These are phyloP conservation scores for Tenthredo mesomela DNA, from an alignment of 2,888 invertebrate genomes.

Conservation along the genomic window DNA sequence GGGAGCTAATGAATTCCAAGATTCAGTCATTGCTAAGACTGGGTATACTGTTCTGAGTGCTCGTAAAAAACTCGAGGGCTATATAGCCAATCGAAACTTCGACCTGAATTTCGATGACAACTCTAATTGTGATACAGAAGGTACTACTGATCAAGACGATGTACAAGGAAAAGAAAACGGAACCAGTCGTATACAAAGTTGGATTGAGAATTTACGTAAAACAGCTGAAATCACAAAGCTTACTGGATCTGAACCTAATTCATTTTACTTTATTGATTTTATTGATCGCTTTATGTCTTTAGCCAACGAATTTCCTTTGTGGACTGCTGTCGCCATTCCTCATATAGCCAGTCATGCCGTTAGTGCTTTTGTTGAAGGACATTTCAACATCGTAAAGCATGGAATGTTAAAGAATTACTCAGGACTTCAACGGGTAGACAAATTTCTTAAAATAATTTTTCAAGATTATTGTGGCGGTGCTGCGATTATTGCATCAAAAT, in stretches of 20 bases:
- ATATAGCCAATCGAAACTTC: constrained; percentile 43
- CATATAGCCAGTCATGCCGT: constrained; percentile 36
- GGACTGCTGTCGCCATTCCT: constrained; percentile 50
- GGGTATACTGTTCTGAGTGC: constrained; percentile 47
- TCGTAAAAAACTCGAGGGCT: constrained; percentile 40
- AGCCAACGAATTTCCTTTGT: constrained; percentile 48
- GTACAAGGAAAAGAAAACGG: not conserved
- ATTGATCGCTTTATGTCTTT: constrained; percentile 45
- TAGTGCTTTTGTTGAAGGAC: constrained; percentile 49
- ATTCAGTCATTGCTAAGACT: constrained; percentile 41
- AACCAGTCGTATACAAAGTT: constrained; percentile 39
- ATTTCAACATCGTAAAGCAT: constrained; percentile 47
- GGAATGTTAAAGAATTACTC: constrained; percentile 38
- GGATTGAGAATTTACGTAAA: constrained; percentile 31
- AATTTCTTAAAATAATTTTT: constrained; percentile 52
- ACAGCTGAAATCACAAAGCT: constrained; percentile 2
- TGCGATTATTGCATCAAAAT: constrained; percentile 26
- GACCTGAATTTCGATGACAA: constrained; percentile 12
- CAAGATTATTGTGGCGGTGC: constrained; percentile 44
- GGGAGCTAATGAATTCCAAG: constrained; percentile 48
- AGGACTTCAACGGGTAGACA: constrained; percentile 40
- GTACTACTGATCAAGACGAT: constrained; percentile 34
- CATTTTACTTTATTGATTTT: constrained; percentile 51
- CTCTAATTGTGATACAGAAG: not conserved
- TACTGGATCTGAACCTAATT: constrained; percentile 41